phyloP scores from a whole-genome alignment of 2,888 invertebrate genomes.

The Eupeodes latifasciatus region DNA sequence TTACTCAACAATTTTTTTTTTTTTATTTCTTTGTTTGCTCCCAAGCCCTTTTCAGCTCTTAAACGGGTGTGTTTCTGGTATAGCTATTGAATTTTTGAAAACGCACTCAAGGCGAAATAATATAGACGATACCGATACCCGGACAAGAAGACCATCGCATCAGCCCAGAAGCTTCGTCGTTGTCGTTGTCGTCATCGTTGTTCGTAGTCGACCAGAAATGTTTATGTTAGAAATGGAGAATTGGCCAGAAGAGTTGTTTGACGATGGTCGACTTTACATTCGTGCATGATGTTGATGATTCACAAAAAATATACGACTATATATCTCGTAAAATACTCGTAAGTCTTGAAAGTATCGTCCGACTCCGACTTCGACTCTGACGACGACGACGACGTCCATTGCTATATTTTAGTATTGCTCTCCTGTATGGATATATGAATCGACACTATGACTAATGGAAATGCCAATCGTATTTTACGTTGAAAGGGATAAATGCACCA shows the following conservation, averaged over 20 bases:
- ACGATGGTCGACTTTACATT: slow-evolving; percentile 14
- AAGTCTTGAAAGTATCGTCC: slow-evolving; percentile 2
- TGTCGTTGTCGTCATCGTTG: too few species aligned
- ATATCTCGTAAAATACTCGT: neutral
- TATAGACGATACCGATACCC: too few species aligned
- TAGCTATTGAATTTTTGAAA: slow-evolving; percentile 15
- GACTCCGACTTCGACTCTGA: too few species aligned
- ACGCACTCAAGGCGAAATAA: slow-evolving; percentile 6
- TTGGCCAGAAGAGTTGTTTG: slow-evolving; percentile 13
- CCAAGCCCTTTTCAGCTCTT: slow-evolving; percentile 17
- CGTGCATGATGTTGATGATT: slow-evolving; percentile 5
- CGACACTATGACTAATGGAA: slow-evolving; percentile 22
- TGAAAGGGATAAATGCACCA: slow-evolving; percentile 1
- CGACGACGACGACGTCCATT: too few species aligned
- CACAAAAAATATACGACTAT: neutral
- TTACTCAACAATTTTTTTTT: slow-evolving; percentile 34
- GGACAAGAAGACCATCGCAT: too few species aligned
- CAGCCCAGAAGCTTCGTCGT: neutral
- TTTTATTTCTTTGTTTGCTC: slow-evolving; percentile 27
- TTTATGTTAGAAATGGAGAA: neutral
- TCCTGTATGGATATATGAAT: neutral
- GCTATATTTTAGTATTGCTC: neutral
- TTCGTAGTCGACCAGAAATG: neutral
- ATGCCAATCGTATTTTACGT: slow-evolving; percentile 11
- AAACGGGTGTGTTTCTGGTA: slow-evolving; percentile 10